These are phyloP conservation scores for Panthera uncia DNA, from an alignment of 2,113 vertebrate genomes.

Conservation along the genomic window DNA sequence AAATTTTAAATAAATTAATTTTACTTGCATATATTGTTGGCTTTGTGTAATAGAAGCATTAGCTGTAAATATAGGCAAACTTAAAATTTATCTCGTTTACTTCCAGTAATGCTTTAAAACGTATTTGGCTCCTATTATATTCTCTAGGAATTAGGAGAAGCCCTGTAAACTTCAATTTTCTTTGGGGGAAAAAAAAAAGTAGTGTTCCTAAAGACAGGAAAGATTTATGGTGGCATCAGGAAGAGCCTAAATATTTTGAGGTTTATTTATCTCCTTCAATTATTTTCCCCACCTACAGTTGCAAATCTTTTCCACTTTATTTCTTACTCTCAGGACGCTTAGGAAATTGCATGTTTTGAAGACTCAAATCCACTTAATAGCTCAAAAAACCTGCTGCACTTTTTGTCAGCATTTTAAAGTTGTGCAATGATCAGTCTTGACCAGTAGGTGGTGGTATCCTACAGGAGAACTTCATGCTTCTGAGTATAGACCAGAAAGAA, in stretches of 20 bases:
- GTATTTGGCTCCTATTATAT: neutral
- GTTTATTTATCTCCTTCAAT: neutral
- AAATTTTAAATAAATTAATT: neutral
- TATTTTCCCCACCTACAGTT: neutral
- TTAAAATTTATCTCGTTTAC: neutral
- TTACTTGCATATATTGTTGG: neutral
- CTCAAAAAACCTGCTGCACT: neutral
- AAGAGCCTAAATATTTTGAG: neutral
- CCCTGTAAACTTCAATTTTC: neutral
- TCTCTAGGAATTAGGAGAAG: neutral
- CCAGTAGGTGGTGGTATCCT: constrained; percentile 20
- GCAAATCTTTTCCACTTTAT: neutral
- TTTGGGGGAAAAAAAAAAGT: neutral
- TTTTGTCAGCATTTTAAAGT: neutral
- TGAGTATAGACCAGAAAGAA: accelerated
- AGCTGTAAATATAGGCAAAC: neutral
- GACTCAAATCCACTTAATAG: neutral
- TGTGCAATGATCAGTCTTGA: neutral
- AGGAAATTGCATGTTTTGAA: neutral
- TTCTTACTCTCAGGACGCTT: neutral
- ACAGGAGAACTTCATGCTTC: neutral
- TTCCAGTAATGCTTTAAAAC: neutral
- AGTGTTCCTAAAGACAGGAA: neutral
- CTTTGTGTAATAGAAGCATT: neutral
- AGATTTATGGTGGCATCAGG: neutral